Evolutionary conservation across 2,797 vertebrate species (phyloP), one percentile per base, ranked within the genome.

Genomic region (Melanotaenia pygmaea): DNA sequence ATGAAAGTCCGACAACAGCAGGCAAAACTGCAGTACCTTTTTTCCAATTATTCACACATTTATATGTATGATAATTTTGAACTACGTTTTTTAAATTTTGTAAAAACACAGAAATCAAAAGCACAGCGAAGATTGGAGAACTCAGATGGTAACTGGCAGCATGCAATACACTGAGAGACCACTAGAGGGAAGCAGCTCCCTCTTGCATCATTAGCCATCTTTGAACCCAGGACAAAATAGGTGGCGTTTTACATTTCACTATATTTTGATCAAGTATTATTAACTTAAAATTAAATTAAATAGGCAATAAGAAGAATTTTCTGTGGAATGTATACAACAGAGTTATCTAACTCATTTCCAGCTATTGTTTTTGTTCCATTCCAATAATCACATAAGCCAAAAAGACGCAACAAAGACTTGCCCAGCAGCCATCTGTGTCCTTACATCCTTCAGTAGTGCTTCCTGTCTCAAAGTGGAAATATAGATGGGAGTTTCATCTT

Each of bases 181-280:
- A 81, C 82, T 75, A 86, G 89, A 82, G 82, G 81, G n/a, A 83
- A 84, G 84, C 64, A 87, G 38, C 26, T 45, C 6, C 43, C 64
- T 65, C 59, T 43, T 56, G 3, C 11, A 76, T 32, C 37, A 20
- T 1, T 11, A 38, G 5, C 54, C 26, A 16, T 10, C 12, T 12
- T 59, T 56, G 8, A 69, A 35, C 72, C 32, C 10, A 57, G 13
- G 40, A 24, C 9, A 30, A 22, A 34, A 22, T 1, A 22, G 32
- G 14, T 1, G 7, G 59, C 59, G 38, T 63, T 3, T 51, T 14
- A 20, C 7, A 13, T 38, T 59, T 56, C 14, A 60, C 2, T 58
- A 20, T 45, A 30, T 35, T 59, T 26, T 12, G 26, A 2, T 10
- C 8, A 35, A 43, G 4, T 61, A 12, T 37, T 5, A 54, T 9